Base-by-base conservation (phyloP, 2,113 vertebrate species). In the Ailurus styani region DNA sequence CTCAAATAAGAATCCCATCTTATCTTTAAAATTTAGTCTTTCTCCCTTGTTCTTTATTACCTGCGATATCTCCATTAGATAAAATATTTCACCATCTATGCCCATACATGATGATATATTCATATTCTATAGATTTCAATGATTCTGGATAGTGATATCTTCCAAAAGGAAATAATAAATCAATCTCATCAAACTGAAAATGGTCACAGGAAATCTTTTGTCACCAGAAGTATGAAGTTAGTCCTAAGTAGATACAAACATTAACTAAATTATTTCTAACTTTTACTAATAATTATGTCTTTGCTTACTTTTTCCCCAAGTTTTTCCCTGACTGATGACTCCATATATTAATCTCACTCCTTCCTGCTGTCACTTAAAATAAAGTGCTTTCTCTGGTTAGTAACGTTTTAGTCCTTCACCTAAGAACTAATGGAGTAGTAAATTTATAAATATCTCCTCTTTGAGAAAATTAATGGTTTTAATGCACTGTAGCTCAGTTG, bases 351-450 rank as follows among this genome's bases (percentile, higher is more conserved):
- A 77, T 91, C 82, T 90, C 64, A 86, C 52, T 52, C 15, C 40
- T 40, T 83, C 52, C 50, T 79, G 15, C 14, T 96, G n/a, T 91
- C 85, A 57, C 83, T 97, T 95, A 95, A 82, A 90, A 89, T 62
- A 40, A 94, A 95, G 18, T 40, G 17, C 40, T 96, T 96, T 88
- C 88, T 93, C 47, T 95, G 37, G 34, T 84, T 57, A 57, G 54
- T 66, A 92, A 90, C 89, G 83, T 88, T 88, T 93, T 93, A 91
- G 86, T 37, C 60, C 34, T 91, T 96, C 72, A 31, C 54, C 7
- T 78, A 87, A 73, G 73, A 97, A 95, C 83, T 89, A 89, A 96
- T 83, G 89, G 93, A 96, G 83, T 96, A 96, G 95, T 91, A 87
- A 93, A 96, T 89, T 83, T 97, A 82, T 91, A 87, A 90, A 90